Evolutionary conservation across 2,797 vertebrate species (phyloP).

Genomic region (Megaceryle alcyon): DNA sequence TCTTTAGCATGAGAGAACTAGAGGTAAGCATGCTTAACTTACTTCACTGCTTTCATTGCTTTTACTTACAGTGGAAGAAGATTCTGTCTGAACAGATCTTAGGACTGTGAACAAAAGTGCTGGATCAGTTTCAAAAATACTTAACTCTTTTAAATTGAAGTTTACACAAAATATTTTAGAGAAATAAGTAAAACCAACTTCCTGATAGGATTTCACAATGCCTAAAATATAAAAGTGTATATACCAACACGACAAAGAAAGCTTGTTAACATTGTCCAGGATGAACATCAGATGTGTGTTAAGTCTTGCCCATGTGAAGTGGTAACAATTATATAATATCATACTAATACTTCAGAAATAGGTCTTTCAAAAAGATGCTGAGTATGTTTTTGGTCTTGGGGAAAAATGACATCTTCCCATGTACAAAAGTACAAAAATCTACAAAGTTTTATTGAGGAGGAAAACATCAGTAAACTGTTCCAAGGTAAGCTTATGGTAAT

Average conservation of each 20-base stretch:
- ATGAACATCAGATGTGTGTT: neutral
- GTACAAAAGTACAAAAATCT: neutral
- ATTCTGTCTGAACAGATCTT: neutral
- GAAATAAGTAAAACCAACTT: neutral
- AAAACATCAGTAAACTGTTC: neutral
- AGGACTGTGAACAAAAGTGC: neutral
- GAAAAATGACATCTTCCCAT: neutral
- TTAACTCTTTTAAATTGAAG: neutral
- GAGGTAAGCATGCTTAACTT: constrained; percentile 81
- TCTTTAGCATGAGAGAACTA: constrained; percentile 86
- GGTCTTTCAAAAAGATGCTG: neutral
- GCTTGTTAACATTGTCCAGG: neutral
- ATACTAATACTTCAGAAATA: neutral
- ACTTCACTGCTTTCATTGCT: neutral
- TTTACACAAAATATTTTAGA: neutral
- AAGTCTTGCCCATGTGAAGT: neutral
- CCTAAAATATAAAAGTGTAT: neutral
- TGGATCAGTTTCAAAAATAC: neutral
- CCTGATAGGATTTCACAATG: neutral
- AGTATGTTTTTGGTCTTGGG: neutral
- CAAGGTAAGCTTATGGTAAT: neutral
- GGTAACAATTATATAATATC: neutral
- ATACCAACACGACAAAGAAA: neutral
- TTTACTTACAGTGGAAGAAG: neutral
- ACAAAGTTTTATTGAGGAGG: neutral